phyloP scores from a whole-genome alignment of 2,888 invertebrate genomes.

The Cybosia mesomella region DNA sequence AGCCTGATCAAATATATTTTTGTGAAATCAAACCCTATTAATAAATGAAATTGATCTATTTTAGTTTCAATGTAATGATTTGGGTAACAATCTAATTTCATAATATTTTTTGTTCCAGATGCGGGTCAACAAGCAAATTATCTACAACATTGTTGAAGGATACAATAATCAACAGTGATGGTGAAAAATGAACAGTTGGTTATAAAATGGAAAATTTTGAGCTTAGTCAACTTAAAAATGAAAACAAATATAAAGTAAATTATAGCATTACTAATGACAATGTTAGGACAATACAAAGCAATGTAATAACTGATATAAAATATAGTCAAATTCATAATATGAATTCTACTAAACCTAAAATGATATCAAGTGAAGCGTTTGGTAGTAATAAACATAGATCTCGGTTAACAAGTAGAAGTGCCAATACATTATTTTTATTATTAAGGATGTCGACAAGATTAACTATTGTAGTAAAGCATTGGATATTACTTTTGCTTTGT shows the following conservation, averaged over 20 bases:
- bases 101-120: conserved; percentile 46
- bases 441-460: conserved; percentile 67
- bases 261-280: conserved; percentile 17
- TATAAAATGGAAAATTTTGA: conserved; percentile 36
- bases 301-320: conserved; percentile 23
- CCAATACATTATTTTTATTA: conserved; percentile 77
- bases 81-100: conserved; percentile 6
- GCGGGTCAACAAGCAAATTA: conserved; percentile 23
- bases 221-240: conserved; percentile 19
- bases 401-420: conserved; percentile 73
- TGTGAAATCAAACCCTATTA: no score
- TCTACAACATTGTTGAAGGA: background rate
- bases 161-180: background rate
- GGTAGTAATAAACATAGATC: conserved; percentile 34
- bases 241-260: conserved; percentile 17
- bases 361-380: conserved; percentile 27
- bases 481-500: conserved; percentile 61
- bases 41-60: background rate
- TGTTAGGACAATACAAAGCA: conserved; percentile 16
- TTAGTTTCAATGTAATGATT: background rate
- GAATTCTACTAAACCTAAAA: conserved; percentile 31
- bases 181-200: conserved; percentile 23
- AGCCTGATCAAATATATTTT: no score
- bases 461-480: conserved; percentile 56
- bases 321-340: conserved; percentile 26